Evolutionary conservation across 2,113 vertebrate genomes (phyloP).

Genomic region (Centropus unirufus): DNA sequence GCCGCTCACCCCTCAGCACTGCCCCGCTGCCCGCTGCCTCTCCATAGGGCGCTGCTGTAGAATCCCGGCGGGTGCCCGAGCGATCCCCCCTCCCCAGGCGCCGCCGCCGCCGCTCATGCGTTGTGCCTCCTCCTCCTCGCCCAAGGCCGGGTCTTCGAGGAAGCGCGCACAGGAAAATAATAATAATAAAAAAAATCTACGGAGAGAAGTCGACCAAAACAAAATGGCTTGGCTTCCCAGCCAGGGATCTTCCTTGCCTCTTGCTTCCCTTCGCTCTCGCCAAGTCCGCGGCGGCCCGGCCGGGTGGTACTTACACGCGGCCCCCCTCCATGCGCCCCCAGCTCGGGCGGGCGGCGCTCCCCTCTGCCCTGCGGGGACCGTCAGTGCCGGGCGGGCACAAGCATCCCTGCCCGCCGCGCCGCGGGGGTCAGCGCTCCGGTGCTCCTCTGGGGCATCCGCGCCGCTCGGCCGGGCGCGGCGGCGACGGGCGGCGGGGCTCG

Average conservation of each 20-base stretch:
- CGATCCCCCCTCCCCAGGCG: background rate
- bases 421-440: background rate
- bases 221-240: background rate
- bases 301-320: background rate
- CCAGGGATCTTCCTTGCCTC: background rate
- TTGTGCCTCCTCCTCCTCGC: background rate
- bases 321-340: background rate
- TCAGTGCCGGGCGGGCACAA: background rate
- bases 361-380: background rate
- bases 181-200: background rate
- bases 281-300: background rate
- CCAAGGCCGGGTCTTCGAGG: slow-evolving; percentile 7
- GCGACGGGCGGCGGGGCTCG: background rate
- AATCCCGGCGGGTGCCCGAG: background rate
- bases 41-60: background rate
- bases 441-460: background rate
- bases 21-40: background rate
- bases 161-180: background rate
- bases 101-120: slow-evolving; percentile 7
- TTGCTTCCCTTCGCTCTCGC: background rate
- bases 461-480: background rate
- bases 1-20: background rate
- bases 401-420: background rate
- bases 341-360: background rate
- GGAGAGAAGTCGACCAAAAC: background rate